Conservation (phyloP, 2,797 vertebrate species). For the Pangasius sanitwongsei region DNA sequence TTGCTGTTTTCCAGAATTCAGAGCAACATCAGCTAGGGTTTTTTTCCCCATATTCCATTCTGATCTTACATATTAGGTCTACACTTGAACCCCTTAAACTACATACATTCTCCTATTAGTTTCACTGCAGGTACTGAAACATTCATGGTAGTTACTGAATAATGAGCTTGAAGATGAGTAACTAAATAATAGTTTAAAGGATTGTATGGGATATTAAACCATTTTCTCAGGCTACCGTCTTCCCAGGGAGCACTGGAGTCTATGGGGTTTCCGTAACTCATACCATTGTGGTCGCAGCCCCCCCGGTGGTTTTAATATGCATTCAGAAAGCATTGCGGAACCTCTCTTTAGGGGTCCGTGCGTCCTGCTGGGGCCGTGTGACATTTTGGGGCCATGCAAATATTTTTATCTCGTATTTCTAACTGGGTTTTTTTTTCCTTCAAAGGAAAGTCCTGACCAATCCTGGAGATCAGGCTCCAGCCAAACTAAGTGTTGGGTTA, state of each 20-base stretch:
- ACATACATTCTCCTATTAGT: neutral
- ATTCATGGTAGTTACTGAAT: neutral
- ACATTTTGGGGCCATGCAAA: conserved; percentile 63
- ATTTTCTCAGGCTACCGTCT: conserved; percentile 19
- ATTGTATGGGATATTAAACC: conserved; percentile 16
- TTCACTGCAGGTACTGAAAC: neutral
- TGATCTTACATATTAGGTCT: neutral
- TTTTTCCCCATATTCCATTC: neutral
- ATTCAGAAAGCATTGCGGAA: conserved; percentile 42
- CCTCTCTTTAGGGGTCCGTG: conserved; percentile 47
- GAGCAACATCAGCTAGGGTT: neutral
- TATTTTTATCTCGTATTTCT: conserved; percentile 68
- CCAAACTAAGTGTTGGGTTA: conserved; percentile 60
- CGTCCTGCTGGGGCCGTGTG: conserved; percentile 47
- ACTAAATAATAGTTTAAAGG: conserved; percentile 19
- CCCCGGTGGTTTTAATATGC: conserved; percentile 42
- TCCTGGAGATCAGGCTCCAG: conserved; percentile 69
- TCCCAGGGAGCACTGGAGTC: conserved; percentile 34
- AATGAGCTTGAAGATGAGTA: conserved; percentile 14
- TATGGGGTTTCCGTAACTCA: conserved; percentile 25
- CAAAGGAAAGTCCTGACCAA: conserved; percentile 70
- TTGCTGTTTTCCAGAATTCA: neutral
- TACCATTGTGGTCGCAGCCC: conserved; percentile 22
- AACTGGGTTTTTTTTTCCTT: conserved; percentile 69
- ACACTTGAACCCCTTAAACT: neutral